Conservation (phyloP, 1,140 invertebrate species). For the Pseudomyrmex concolor region DNA sequence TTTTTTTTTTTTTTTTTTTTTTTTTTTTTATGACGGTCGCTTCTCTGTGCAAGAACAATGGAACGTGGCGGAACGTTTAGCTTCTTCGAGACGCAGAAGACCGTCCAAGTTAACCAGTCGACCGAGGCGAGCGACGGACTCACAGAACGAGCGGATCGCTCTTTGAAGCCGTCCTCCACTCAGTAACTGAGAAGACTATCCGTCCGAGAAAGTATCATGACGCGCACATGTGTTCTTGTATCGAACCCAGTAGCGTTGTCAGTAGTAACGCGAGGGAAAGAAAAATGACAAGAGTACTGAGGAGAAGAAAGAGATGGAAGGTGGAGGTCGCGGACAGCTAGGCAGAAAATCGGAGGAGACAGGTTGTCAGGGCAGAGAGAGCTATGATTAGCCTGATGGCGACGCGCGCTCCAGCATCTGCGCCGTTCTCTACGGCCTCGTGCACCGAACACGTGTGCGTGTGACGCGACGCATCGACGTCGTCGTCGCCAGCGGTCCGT, state of each 20-base stretch:
- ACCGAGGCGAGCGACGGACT: constrained; percentile 14
- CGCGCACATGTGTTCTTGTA: constrained; percentile 65
- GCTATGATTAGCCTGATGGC: constrained; percentile 83
- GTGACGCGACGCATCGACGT: constrained; percentile 41
- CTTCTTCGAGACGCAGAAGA: constrained; percentile 5
- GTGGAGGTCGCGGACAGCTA: constrained; percentile 76
- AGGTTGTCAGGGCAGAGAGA: constrained; percentile 82
- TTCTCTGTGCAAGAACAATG: not conserved
- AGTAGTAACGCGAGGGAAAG: constrained; percentile 16
- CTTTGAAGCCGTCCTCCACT: constrained; percentile 57
- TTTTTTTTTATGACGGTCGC: not conserved
- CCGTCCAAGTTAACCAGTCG: constrained; percentile 8
- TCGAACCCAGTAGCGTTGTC: constrained; percentile 36
- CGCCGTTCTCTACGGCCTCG: constrained; percentile 72
- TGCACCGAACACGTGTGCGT: constrained; percentile 81
- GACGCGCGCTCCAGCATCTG: constrained; percentile 74
- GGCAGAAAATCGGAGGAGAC: constrained; percentile 85
- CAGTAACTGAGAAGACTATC: constrained; percentile 51
- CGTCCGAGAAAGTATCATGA: constrained; percentile 69
- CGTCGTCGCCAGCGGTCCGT: constrained; percentile 59
- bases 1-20: not conserved
- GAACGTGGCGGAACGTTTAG: constrained; percentile 46
- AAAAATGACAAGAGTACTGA: constrained; percentile 2
- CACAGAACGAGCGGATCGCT: constrained; percentile 34
- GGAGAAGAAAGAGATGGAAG: constrained; percentile 48